Evolutionary conservation across 2,797 vertebrate genomes (phyloP), one percentile per base, ranked within the genome.

Genomic region (Acipenser ruthenus): DNA sequence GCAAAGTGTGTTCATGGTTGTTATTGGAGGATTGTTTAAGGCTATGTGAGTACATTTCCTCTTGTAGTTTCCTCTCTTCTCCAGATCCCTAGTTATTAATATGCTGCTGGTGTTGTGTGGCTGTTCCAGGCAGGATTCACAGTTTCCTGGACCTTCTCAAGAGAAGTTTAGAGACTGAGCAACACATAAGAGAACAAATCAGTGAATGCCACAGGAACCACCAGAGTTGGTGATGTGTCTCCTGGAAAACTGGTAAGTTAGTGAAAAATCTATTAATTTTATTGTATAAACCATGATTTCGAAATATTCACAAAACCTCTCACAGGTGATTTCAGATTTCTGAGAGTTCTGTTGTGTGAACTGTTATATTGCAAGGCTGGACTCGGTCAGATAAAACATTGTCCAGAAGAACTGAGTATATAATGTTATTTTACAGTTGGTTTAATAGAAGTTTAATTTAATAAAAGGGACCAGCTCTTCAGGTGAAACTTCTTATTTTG

Each of bases 41-140:
- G 6, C 13, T 6, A 11, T 11, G 49, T n/a, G 66, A 67, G 15
- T 50, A 8, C 49, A 60, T 67, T 67, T 67, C 66, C 66, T 49
- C 18, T n/a, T 48, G 13, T 56, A 61, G 65, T 51, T 50, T 67
- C 66, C 66, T 53, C 50, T 50, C 10, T 15, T 50, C 48, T 55
- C 48, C 6, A 23, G 8, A 9, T 52, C 56, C 9, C n/a, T 50
- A 23, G 13, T 65, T 65, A 55, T 55, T 65, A 23, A 51, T 53
- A 47, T 47, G 64, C 49, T 49, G 8, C 10, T 51, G 50, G 49
- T 23, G 50, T 51, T 52, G 7, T 55, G 50, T 10, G 15, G 48
- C 18, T 23, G 11, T 53, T 55, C 64, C 52, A 13, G 15, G 64
- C 50, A 55, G 64, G 50, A 51, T 37, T n/a, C 64, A 53, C n/a